Conservation (phyloP, 2,888 invertebrate genomes). For the Pocota personata region DNA sequence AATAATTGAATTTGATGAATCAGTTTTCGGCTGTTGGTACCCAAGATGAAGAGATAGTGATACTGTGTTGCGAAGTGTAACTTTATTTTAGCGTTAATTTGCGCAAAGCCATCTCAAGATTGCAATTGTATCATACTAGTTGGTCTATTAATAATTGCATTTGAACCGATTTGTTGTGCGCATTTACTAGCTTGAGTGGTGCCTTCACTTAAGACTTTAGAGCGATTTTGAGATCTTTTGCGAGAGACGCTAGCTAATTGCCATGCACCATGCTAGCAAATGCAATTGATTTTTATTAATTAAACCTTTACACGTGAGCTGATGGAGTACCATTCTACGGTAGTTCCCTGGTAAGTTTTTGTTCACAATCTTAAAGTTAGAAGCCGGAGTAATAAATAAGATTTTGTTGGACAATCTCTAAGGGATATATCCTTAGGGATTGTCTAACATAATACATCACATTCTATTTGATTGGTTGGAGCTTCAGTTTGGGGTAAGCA, state of each 20-base stretch:
- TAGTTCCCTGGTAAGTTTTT: background rate
- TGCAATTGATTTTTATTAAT: conserved; percentile 57
- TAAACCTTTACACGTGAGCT: conserved; percentile 49
- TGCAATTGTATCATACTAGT: conserved; percentile 3
- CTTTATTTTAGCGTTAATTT: conserved; percentile 41
- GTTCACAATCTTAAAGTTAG: background rate
- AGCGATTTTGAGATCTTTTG: conserved; percentile 37
- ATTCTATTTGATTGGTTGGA: background rate
- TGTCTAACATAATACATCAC: background rate
- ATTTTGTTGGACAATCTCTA: background rate
- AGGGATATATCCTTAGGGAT: no score
- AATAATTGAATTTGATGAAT: conserved; percentile 49
- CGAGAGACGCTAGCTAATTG: conserved; percentile 24
- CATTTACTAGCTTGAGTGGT: background rate
- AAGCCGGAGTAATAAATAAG: background rate
- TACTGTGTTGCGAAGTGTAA: conserved; percentile 33
- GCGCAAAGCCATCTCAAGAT: conserved; percentile 5
- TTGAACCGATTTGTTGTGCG: conserved; percentile 19
- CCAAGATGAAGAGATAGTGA: background rate
- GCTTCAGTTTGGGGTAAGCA: no score
- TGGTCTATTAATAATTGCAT: conserved; percentile 50
- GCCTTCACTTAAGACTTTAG: conserved; percentile 52
- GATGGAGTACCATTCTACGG: background rate
- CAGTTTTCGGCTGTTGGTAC: conserved; percentile 25
- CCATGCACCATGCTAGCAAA: background rate